Conservation (phyloP, 2,113 vertebrate species). For the Climacteris rufus region DNA sequence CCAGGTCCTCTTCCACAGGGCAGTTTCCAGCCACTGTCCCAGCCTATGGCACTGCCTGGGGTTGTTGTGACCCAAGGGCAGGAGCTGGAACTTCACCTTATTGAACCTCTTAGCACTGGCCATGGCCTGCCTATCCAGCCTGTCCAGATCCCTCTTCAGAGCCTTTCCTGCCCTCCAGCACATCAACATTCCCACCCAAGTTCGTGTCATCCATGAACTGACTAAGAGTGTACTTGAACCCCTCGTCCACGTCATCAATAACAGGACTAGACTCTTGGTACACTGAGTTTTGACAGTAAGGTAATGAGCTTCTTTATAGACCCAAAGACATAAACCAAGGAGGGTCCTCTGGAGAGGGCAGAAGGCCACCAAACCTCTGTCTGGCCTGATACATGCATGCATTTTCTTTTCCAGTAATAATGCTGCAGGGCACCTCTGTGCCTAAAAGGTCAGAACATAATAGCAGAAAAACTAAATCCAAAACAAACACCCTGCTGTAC, state of each 20-base stretch:
- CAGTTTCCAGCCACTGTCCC: not conserved
- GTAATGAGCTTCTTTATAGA: not conserved
- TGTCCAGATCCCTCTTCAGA: not conserved
- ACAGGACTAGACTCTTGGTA: not conserved
- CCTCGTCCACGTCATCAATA: not conserved
- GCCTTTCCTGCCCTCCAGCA: not conserved
- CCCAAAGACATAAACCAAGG: not conserved
- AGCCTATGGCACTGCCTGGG: not conserved
- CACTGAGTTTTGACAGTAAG: not conserved
- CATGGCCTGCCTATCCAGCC: fast-evolving
- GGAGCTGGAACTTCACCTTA: not conserved
- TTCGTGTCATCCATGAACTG: not conserved
- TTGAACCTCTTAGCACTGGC: not conserved
- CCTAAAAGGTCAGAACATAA: not conserved
- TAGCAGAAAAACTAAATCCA: not conserved
- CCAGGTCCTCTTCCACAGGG: not conserved
- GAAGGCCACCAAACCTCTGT: not conserved
- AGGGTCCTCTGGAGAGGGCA: not conserved
- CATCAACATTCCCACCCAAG: not conserved
- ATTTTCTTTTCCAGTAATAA: not conserved
- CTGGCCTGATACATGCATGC: not conserved
- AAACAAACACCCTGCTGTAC: not conserved
- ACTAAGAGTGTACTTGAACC: not conserved
- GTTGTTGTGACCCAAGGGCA: not conserved
- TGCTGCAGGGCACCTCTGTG: not conserved